Evolutionary conservation across 2,888 invertebrate genomes (phyloP), one percentile per base, ranked within the genome.

Genomic region (Hirtodrosophila alboralis): DNA sequence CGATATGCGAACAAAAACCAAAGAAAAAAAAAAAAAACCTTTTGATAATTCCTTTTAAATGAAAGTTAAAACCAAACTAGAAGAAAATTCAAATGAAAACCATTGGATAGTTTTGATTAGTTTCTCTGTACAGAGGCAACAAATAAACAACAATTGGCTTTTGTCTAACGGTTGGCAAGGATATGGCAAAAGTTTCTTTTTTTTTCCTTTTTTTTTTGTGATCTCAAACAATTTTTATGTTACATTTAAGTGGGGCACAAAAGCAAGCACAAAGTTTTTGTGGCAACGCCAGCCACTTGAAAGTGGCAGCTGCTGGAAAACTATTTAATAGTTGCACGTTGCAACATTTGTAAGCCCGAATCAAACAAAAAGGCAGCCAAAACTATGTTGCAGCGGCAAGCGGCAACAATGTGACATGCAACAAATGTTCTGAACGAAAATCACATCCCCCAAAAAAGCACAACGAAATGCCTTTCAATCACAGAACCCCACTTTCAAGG

Each of bases 401-500:
- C 59, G 28, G 73, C 84, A 80, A 84, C 85, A 80, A 81, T 84
- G 84, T 80, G 83, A 72, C 79, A 81, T 75, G 81, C 79, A 74
- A 81, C 83, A 81, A 74, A 81, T 70, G 68, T 36, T 64, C 57
- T 61, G 36, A 57, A 28, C 48, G 9, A 69, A 53, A 71, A 65
- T 68, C 68, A 73, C 56, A 56, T 37, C 43, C 13, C 48, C 21
- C 10, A 52, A 34, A 44, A 43, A 51, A 14, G 28, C 47, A n/a
- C n/a, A n/a, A n/a, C 16, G 13, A 64, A 75, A 78, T 83, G 66
- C 56, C 75, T 74, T 77, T 80, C 81, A 81, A 76, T 80, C 76
- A 68, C 64, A 38, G 59, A 52, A 23, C 23, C 8, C 36, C 23
- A 2, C 36, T 60, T 61, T 54, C 36, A 51, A 54, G 53, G 53